These are phyloP conservation scores for Craniophora ligustri DNA, from an alignment of 2,888 invertebrate genomes.

Conservation along the genomic window DNA sequence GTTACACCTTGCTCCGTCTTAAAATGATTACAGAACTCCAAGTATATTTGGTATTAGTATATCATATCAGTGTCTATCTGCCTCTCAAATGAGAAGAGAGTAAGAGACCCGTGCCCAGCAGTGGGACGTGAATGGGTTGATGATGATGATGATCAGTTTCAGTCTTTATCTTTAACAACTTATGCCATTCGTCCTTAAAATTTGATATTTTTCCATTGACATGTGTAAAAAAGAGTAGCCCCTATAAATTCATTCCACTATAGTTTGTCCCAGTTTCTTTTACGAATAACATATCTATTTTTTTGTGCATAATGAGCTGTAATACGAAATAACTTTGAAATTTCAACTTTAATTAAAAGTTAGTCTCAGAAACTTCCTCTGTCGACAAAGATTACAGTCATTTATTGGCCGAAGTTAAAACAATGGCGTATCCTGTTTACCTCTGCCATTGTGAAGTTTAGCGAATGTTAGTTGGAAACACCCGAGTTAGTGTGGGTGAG, in stretches of 20 bases:
- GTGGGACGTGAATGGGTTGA: no score
- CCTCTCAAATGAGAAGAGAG: no score
- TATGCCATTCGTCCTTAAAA: no score
- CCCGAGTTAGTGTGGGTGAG: slow-evolving; percentile 56
- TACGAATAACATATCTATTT: slow-evolving; percentile 11
- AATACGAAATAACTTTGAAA: slow-evolving; percentile 31
- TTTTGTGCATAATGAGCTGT: slow-evolving; percentile 30
- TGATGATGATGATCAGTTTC: no score
- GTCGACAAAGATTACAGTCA: slow-evolving; percentile 55
- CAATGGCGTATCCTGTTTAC: slow-evolving; percentile 55
- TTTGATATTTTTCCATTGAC: no score
- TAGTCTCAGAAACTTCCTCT: slow-evolving; percentile 30
- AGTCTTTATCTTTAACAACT: no score
- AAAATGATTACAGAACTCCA: no score
- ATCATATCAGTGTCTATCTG: no score
- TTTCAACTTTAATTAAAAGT: slow-evolving; percentile 54
- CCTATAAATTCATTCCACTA: slow-evolving; percentile 11
- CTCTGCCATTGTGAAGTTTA: slow-evolving; percentile 52
- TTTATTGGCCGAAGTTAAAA: slow-evolving; percentile 54
- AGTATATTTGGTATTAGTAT: no score
- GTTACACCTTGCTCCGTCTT: slow-evolving; percentile 1
- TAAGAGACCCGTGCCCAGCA: no score
- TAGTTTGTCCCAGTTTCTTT: slow-evolving; percentile 7
- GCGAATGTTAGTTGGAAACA: slow-evolving; percentile 48
- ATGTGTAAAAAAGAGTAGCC: slow-evolving; percentile 1